Percentiles rank a stretch among this genome's conserved stretches.
Conservation (phyloP, 2,113 vertebrate species). For the Megaptera novaeangliae region DNA sequence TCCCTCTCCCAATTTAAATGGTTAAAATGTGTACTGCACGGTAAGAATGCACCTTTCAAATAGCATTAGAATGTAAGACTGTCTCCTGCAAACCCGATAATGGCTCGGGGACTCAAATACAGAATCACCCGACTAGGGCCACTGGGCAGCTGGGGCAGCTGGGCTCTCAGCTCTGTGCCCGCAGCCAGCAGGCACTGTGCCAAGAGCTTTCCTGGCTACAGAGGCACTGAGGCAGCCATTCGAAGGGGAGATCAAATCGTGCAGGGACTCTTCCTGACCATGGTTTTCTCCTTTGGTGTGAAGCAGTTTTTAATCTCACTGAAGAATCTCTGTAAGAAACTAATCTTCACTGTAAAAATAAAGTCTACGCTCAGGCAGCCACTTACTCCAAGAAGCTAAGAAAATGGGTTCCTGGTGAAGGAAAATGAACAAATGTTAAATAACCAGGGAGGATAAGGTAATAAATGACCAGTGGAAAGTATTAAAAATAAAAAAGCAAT, state of each 20-base stretch:
- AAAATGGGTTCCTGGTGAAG: conserved; percentile 6
- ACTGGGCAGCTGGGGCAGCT: too few relatives aligned
- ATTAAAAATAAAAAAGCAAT: not conserved
- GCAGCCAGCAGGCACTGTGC: not conserved
- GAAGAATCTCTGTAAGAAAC: not conserved
- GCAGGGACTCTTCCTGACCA: not conserved
- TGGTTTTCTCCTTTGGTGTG: not conserved
- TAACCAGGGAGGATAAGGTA: not conserved
- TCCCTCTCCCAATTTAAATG: not conserved
- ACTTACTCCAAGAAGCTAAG: not conserved
- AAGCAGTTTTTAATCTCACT: not conserved
- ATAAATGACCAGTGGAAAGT: not conserved
- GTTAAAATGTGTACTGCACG: not conserved
- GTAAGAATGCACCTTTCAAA: not conserved
- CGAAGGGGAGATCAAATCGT: not conserved
- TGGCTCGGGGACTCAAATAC: not conserved
- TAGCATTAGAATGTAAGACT: not conserved
- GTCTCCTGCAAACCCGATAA: not conserved
- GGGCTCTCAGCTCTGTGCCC: not conserved
- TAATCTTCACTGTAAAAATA: not conserved
- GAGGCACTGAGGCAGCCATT: not conserved
- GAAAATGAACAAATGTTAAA: conserved; percentile 24
- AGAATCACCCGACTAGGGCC: not conserved
- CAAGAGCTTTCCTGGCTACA: not conserved
- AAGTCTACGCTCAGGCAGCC: not conserved